Conservation (phyloP, 2,113 vertebrate genomes). For the Dendropsophus ebraccatus region DNA sequence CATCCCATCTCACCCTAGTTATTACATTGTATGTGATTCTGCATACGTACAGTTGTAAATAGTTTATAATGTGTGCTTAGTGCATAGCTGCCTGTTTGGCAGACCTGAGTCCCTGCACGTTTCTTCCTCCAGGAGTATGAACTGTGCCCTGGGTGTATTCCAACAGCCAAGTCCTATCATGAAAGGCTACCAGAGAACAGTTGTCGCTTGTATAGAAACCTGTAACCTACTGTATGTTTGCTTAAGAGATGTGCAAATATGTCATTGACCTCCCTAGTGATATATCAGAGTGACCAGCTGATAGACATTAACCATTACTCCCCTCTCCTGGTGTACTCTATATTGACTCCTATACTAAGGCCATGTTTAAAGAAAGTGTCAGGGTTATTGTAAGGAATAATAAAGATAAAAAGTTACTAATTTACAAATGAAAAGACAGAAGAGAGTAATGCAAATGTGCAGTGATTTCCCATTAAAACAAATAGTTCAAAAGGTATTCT, state of each 20-base stretch:
- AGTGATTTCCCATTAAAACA: too few species aligned
- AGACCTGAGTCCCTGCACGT: neutral
- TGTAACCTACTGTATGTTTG: neutral
- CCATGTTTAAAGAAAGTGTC: neutral
- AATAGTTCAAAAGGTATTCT: too few species aligned
- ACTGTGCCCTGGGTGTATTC: constrained; percentile 9
- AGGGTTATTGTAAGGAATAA: neutral
- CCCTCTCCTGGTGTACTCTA: neutral
- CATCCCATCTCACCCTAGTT: neutral
- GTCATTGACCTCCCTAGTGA: neutral
- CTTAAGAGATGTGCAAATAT: neutral
- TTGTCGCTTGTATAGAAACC: neutral
- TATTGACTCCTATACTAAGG: neutral
- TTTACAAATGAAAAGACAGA: neutral
- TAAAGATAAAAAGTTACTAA: neutral
- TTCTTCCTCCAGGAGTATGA: neutral
- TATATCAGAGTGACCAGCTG: neutral
- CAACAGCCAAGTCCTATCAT: neutral
- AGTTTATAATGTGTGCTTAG: neutral
- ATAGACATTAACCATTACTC: neutral
- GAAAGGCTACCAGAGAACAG: neutral
- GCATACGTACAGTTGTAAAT: neutral
- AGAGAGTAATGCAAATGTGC: neutral
- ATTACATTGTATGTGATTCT: neutral
- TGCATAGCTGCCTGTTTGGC: neutral